These are phyloP conservation scores for Muricea muricata DNA, from an alignment of 92 coral and sea anemone species.

Conservation along the genomic window DNA sequence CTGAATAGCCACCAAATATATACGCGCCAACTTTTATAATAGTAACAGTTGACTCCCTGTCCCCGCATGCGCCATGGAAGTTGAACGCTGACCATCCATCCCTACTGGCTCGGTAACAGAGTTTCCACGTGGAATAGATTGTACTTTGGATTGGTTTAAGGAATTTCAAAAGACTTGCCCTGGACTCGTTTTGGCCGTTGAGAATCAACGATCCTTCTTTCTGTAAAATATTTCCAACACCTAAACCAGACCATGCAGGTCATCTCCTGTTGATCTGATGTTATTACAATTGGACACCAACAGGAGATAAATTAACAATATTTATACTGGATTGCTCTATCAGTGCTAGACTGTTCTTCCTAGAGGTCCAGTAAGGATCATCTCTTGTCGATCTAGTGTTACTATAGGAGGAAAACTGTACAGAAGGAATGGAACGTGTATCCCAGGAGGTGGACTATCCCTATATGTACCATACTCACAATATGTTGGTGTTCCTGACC, in stretches of 20 bases:
- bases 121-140: neutral
- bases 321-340: neutral
- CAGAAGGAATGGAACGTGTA: neutral
- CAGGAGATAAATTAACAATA: neutral
- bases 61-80: slow-evolving; percentile 46
- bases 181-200: neutral
- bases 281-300: no score
- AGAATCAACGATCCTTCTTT: slow-evolving; percentile 35
- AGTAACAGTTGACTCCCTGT: slow-evolving; percentile 11
- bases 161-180: neutral
- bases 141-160: slow-evolving; percentile 11
- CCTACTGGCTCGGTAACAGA: slow-evolving; percentile 42
- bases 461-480: neutral
- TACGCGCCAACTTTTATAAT: slow-evolving; percentile 12
- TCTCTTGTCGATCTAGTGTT: neutral
- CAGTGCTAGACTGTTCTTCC: neutral
- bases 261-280: no score
- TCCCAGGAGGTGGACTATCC: no score
- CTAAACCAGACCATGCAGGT: neutral
- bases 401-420: neutral
- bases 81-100: slow-evolving; percentile 44
- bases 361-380: neutral
- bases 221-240: slow-evolving; percentile 15
- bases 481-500: slow-evolving; percentile 23
- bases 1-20: slow-evolving; percentile 43